phyloP scores from a whole-genome alignment of 2,888 invertebrate species.

The Escarpia spicata region DNA sequence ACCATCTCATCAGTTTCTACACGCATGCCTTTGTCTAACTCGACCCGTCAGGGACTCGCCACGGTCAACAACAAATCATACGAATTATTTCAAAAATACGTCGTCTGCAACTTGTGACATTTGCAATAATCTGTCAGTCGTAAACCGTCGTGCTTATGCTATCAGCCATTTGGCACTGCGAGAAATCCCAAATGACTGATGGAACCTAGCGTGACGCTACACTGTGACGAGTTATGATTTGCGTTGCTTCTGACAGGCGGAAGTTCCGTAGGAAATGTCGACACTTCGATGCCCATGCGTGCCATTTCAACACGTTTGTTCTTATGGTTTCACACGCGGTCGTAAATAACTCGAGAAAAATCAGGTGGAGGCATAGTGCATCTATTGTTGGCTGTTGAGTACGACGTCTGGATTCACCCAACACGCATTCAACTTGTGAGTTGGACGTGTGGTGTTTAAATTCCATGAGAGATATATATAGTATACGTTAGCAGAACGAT shows the following conservation, averaged over 20 bases:
- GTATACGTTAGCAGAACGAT: no score
- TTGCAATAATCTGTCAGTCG: not conserved
- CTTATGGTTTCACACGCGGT: not conserved
- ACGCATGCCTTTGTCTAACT: not conserved
- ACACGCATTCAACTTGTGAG: no score
- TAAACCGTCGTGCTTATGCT: not conserved
- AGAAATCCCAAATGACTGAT: not conserved
- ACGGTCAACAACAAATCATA: not conserved
- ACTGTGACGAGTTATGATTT: slow-evolving; percentile 3
- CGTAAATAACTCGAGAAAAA: not conserved
- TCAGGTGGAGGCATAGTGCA: not conserved
- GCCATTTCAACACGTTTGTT: not conserved
- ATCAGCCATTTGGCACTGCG: not conserved
- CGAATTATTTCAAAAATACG: not conserved
- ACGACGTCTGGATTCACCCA: no score
- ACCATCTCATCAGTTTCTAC: not conserved
- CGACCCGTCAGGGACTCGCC: not conserved
- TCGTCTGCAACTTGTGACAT: not conserved
- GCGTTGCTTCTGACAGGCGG: not conserved
- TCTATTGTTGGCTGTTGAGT: not conserved
- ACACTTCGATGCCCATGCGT: not conserved
- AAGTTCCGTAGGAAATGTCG: not conserved
- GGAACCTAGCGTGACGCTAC: not conserved
- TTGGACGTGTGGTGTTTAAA: no score
- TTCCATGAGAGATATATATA: no score